Evolutionary conservation across 92 coral and sea anemone genomes (phyloP).

Genomic region (Zoanthus gigantus): DNA sequence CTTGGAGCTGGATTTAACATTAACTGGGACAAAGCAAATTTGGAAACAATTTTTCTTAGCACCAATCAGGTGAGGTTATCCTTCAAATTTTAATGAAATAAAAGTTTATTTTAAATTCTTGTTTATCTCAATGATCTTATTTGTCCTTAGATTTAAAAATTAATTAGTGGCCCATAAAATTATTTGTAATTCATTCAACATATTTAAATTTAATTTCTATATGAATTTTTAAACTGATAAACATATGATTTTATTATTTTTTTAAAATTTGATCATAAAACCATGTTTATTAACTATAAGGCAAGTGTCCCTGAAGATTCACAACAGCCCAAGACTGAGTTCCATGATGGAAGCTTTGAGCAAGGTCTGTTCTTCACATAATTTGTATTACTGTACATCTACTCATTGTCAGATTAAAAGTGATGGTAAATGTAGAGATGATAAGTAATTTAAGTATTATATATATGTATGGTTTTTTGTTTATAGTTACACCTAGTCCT

Average conservation of each 20-base stretch:
- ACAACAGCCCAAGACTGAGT: background rate
- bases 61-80: conserved; percentile 40
- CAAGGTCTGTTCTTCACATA: conserved; percentile 11
- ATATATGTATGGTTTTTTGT: too few species aligned
- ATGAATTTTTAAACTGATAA: too few species aligned
- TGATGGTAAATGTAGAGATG: background rate
- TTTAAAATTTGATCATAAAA: background rate
- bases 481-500: too few species aligned
- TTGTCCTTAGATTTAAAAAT: too few species aligned
- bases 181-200: too few species aligned
- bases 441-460: background rate
- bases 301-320: background rate
- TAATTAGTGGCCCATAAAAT: too few species aligned
- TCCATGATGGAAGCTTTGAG: background rate
- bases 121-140: too few species aligned
- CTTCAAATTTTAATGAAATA: background rate
- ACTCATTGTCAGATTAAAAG: background rate
- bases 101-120: background rate
- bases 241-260: too few species aligned
- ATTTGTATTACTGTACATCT: background rate
- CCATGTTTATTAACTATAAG: background rate
- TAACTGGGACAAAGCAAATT: conserved; percentile 85
- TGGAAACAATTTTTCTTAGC: conserved; percentile 74
- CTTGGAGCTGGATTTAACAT: conserved; percentile 99
- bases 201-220: too few species aligned